Evolutionary conservation across 2,888 invertebrate genomes (phyloP).

Genomic region (Colostygia pectinataria): DNA sequence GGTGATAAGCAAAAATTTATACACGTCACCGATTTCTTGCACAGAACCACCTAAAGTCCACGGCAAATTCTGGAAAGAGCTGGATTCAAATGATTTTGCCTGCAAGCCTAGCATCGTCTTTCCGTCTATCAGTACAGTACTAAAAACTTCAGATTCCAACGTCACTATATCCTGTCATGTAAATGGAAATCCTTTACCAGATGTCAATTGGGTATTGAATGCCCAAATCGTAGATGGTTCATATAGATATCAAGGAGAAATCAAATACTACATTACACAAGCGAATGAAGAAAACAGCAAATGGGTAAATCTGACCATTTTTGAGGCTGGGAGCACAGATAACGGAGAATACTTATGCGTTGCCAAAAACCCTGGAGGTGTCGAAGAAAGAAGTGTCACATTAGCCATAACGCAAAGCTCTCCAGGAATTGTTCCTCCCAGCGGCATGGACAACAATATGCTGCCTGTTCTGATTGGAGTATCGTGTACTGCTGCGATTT

Average conservation of each 20-base stretch:
- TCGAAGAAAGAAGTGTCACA: slow-evolving; percentile 89
- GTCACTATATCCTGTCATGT: slow-evolving; percentile 90
- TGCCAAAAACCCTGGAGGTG: slow-evolving; percentile 92
- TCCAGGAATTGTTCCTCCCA: slow-evolving; percentile 69
- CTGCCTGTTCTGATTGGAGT: slow-evolving; percentile 81
- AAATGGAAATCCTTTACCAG: slow-evolving; percentile 89
- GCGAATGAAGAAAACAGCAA: slow-evolving; percentile 64
- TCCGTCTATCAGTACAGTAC: slow-evolving; percentile 81
- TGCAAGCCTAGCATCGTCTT: slow-evolving; percentile 90
- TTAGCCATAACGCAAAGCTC: slow-evolving; percentile 76
- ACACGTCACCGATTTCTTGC: slow-evolving; percentile 89
- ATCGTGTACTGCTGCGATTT: slow-evolving; percentile 70
- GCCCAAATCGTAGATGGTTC: slow-evolving; percentile 83
- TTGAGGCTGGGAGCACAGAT: slow-evolving; percentile 84
- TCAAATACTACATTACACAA: slow-evolving; percentile 71
- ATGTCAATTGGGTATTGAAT: slow-evolving; percentile 88
- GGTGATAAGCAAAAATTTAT: slow-evolving; percentile 87
- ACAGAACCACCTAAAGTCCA: slow-evolving; percentile 86
- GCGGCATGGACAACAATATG: slow-evolving; percentile 82
- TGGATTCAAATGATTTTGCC: slow-evolving; percentile 89
- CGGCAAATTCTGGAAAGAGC: slow-evolving; percentile 88
- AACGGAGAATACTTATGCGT: slow-evolving; percentile 90
- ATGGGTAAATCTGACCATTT: slow-evolving; percentile 88
- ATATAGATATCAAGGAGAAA: slow-evolving; percentile 74
- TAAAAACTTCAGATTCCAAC: slow-evolving; percentile 85